A percentile compares a stretch with the other conserved stretches of the same genome.
phyloP scores from a whole-genome alignment of 2,888 invertebrate species.

The Blastobasis lacticolella region DNA sequence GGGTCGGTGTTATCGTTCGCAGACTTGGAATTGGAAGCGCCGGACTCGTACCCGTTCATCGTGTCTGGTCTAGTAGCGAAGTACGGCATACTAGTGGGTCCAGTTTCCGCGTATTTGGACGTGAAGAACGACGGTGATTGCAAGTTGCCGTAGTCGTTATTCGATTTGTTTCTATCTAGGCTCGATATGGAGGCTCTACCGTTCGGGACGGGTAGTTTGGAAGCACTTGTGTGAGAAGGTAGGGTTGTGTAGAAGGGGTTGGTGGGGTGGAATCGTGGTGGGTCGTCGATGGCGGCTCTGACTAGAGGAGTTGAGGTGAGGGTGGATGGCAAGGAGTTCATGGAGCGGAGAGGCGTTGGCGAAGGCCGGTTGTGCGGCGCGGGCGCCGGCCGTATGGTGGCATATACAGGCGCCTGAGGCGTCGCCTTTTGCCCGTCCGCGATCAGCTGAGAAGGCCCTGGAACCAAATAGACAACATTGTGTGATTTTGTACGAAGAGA shows the following conservation, averaged over 20 bases:
- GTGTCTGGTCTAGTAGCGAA: conserved; percentile 27
- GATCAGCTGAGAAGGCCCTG: conserved; percentile 65
- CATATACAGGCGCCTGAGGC: conserved; percentile 62
- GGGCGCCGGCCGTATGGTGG: conserved; percentile 52
- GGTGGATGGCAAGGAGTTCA: conserved; percentile 45
- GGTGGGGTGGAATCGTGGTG: conserved; percentile 58
- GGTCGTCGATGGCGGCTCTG: conserved; percentile 47
- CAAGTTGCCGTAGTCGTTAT: conserved; percentile 35
- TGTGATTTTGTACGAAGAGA: conserved; percentile 6
- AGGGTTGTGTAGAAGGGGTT: conserved; percentile 68
- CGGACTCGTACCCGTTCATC: conserved; percentile 33
- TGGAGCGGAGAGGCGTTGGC: conserved; percentile 37
- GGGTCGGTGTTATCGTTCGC: conserved; percentile 31
- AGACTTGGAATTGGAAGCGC: conserved; percentile 19
- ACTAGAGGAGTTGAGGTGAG: conserved; percentile 50
- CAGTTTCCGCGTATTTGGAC: conserved; percentile 30
- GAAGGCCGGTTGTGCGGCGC: conserved; percentile 39
- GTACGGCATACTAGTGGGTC: conserved; percentile 39
- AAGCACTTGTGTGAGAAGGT: conserved; percentile 57
- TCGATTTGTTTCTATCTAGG: conserved; percentile 56
- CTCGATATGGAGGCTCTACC: conserved; percentile 42
- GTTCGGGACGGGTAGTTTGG: conserved; percentile 61
- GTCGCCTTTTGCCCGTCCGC: conserved; percentile 49
- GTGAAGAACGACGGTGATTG: conserved; percentile 46
- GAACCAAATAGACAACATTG: conserved; percentile 28